Conservation (phyloP, 2,888 invertebrate species). For the Cataglyphis cursor region DNA sequence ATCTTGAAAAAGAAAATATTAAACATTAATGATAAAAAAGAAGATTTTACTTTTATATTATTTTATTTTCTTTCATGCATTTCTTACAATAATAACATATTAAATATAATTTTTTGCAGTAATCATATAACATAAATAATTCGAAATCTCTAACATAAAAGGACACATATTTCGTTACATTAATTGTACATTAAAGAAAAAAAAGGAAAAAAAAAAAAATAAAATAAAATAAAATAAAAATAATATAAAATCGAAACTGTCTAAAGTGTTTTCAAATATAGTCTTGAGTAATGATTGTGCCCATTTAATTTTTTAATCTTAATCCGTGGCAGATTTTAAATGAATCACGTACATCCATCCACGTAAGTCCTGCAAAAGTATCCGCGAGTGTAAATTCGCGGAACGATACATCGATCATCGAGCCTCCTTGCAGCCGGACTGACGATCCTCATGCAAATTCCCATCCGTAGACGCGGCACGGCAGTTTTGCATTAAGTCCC, state of each 20-base stretch:
- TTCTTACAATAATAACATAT: neutral
- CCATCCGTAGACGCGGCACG: constrained; percentile 55
- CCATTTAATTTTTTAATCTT: constrained; percentile 20
- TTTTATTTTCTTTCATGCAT: neutral
- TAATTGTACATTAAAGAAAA: neutral
- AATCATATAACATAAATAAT: neutral
- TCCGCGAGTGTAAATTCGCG: constrained; percentile 56
- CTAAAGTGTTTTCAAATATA: neutral
- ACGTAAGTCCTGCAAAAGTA: constrained; percentile 25
- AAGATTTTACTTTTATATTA: neutral
- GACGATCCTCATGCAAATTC: constrained; percentile 68
- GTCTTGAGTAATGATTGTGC: constrained; percentile 18
- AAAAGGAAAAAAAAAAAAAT: neutral
- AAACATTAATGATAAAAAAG: neutral
- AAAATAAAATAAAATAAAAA: constrained; percentile 11
- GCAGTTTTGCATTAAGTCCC: constrained; percentile 71
- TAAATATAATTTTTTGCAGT: neutral
- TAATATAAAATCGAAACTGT: neutral
- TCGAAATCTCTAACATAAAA: neutral
- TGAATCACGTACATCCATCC: constrained; percentile 26
- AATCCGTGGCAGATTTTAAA: constrained; percentile 35
- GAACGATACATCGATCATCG: constrained; percentile 68
- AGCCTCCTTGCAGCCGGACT: constrained; percentile 41
- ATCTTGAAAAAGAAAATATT: neutral
- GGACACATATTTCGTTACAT: neutral